These are phyloP conservation scores for Myrmecobius fasciatus DNA, from an alignment of 2,113 vertebrate genomes.

Conservation along the genomic window DNA sequence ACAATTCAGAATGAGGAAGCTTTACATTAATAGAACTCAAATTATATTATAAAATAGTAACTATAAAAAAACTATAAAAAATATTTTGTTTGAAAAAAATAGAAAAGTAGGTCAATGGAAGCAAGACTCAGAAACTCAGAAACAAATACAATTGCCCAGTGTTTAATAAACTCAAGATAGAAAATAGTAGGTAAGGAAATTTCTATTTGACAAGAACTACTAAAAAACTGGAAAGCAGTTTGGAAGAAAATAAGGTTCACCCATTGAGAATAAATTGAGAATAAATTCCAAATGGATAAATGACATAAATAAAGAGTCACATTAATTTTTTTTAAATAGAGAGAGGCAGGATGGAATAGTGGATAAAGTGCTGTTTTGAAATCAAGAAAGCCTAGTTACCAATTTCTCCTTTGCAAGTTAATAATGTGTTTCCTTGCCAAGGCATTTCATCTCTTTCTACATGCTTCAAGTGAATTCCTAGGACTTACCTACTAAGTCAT, in stretches of 20 bases:
- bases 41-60: neutral
- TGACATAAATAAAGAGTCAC: neutral
- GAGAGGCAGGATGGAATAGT: neutral
- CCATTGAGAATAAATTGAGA: neutral
- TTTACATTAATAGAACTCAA: neutral
- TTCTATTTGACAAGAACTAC: neutral
- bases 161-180: neutral
- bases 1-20: neutral
- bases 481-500: neutral
- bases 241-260: neutral
- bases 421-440: neutral
- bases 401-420: neutral
- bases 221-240: neutral
- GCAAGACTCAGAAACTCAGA: neutral
- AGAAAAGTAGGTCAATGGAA: neutral
- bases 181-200: neutral
- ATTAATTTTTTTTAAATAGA: neutral
- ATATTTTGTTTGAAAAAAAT: neutral
- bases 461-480: neutral
- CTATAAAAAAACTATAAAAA: neutral
- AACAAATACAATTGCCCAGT: neutral
- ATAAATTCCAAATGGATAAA: neutral
- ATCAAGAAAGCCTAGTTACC: neutral
- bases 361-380: neutral
- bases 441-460: neutral